phyloP scores from a whole-genome alignment of 1,140 invertebrate genomes.

The Ostrea edulis region DNA sequence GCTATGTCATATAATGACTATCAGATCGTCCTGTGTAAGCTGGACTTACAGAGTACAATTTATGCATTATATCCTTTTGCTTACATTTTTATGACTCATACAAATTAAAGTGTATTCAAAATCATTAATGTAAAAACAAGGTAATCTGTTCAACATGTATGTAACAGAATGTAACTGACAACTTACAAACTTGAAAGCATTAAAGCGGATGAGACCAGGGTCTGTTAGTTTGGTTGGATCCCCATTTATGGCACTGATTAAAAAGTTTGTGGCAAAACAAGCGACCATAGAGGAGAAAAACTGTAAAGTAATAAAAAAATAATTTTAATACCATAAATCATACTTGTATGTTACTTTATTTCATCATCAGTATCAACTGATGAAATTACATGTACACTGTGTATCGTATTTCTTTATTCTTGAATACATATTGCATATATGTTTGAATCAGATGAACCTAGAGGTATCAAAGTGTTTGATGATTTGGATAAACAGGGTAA shows the following conservation, averaged over 20 bases:
- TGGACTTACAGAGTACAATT: neutral
- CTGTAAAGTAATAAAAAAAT: conserved; percentile 71
- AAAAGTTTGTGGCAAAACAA: conserved; percentile 95
- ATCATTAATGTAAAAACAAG: neutral
- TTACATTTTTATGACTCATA: no score
- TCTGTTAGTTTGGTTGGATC: conserved; percentile 88
- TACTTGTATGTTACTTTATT: neutral
- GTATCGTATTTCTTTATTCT: no score
- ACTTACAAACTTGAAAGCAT: conserved; percentile 85
- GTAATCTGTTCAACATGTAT: neutral
- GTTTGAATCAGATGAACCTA: no score
- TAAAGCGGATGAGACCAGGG: conserved; percentile 95
- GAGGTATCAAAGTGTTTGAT: no score
- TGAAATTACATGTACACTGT: no score
- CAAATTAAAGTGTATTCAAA: no score
- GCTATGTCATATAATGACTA: no score
- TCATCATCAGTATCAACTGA: no score
- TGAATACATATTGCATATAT: no score
- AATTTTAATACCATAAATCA: neutral
- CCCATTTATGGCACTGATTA: conserved; percentile 94
- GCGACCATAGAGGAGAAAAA: conserved; percentile 98
- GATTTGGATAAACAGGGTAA: no score
- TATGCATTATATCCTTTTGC: no score
- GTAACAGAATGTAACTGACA: neutral
- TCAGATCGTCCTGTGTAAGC: neutral